Conservation (phyloP, 2,113 vertebrate genomes). For the Candoia aspera region DNA sequence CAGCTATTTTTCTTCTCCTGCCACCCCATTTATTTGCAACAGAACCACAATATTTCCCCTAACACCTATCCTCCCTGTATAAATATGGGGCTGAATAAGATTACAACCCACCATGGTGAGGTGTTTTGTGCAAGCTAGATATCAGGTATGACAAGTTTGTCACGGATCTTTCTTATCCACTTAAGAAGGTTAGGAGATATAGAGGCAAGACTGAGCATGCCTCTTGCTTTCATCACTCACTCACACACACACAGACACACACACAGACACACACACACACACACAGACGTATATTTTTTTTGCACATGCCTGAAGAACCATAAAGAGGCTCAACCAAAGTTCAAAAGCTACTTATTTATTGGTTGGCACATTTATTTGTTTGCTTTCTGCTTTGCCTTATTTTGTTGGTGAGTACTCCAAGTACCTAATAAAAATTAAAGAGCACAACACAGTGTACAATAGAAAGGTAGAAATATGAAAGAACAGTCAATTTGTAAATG, state of each 20-base stretch:
- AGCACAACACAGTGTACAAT: background rate
- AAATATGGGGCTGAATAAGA: background rate
- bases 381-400: background rate
- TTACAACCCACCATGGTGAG: background rate
- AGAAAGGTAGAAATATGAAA: too few species aligned
- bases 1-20: background rate
- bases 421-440: background rate
- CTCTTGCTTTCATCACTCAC: background rate
- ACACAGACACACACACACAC: too few species aligned
- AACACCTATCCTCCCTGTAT: background rate
- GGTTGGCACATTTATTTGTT: background rate
- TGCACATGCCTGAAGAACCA: background rate
- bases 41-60: background rate
- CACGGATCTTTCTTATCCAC: background rate
- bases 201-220: background rate
- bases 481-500: background rate
- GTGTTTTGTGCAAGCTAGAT: background rate
- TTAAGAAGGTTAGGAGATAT: background rate
- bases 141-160: background rate
- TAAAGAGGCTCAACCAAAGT: background rate
- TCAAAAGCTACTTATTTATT: background rate
- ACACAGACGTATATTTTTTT: too few species aligned
- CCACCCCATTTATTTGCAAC: background rate
- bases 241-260: too few species aligned
- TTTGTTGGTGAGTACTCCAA: background rate